A percentile compares a stretch with the other conserved stretches of the same genome.
Conservation (phyloP, 2,888 invertebrate species). For the Plebejus argus region DNA sequence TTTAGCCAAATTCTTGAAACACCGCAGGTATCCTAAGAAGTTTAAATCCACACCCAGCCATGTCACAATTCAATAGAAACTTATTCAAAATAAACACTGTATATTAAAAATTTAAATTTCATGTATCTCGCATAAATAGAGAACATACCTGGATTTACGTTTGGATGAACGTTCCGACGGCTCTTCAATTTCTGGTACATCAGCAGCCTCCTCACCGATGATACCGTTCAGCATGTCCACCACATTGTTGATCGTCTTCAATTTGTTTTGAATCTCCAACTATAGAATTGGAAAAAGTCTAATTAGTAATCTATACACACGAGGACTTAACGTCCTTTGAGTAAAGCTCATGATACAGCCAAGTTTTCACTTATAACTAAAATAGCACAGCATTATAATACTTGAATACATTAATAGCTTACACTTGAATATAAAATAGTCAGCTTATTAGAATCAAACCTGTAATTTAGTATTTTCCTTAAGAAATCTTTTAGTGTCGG, state of each 20-base stretch:
- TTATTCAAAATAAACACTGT: background rate
- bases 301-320: constrained; percentile 32
- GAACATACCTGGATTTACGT: constrained; percentile 70
- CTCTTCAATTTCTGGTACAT: constrained; percentile 53
- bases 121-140: constrained; percentile 32
- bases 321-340: background rate
- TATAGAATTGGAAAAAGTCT: constrained; percentile 58
- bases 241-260: constrained; percentile 92
- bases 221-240: constrained; percentile 93
- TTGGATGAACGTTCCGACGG: constrained; percentile 56
- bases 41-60: constrained; percentile 1
- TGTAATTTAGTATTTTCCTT: constrained; percentile 92
- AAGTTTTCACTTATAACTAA: constrained; percentile 45
- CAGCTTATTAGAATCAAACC: constrained; percentile 76
- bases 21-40: background rate
- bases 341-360: constrained; percentile 45
- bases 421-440: background rate
- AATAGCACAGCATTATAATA: constrained; percentile 33
- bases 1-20: background rate
- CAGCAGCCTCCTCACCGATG: constrained; percentile 85
- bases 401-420: background rate
- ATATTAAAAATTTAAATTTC: background rate
- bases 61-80: constrained; percentile 13
- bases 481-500: constrained; percentile 89
- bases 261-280: constrained; percentile 89